Evolutionary conservation across 1,140 invertebrate genomes (phyloP).

Genomic region (Heliconius hermathena): DNA sequence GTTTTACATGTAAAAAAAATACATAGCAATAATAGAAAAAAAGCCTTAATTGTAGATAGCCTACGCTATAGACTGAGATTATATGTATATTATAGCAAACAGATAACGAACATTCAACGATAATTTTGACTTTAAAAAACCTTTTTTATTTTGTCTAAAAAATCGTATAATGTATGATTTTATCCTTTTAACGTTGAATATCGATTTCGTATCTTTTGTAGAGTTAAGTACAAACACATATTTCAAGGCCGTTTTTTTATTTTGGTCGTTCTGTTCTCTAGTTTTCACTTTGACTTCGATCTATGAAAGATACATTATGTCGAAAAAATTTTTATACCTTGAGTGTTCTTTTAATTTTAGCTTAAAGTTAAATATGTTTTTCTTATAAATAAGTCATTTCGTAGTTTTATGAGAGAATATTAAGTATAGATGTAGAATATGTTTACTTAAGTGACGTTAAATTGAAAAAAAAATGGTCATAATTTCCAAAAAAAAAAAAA

Average conservation of each 20-base stretch:
- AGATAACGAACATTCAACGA: constrained; percentile 17
- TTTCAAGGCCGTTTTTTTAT: not conserved
- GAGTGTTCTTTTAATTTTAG: not conserved
- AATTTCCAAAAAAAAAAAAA: constrained; percentile 1
- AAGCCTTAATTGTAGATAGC: constrained; percentile 29
- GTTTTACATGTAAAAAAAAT: constrained; percentile 12
- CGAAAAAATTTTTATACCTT: not conserved
- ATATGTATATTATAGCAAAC: constrained; percentile 7
- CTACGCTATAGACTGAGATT: constrained; percentile 34
- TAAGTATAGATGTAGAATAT: constrained; percentile 9
- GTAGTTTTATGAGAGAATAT: constrained; percentile 1
- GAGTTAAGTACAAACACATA: not conserved
- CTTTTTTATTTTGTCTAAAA: not conserved
- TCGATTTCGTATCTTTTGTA: not conserved
- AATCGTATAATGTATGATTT: not conserved
- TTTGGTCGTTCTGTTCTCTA: not conserved
- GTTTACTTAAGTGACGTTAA: constrained; percentile 15
- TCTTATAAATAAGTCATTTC: not conserved
- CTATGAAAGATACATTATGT: constrained; percentile 6
- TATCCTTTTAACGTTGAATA: not conserved
- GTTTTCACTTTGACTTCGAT: not conserved
- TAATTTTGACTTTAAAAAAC: constrained; percentile 12
- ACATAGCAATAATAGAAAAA: constrained; percentile 37
- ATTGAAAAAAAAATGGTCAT: constrained; percentile 26
- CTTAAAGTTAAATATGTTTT: not conserved